phyloP scores from a whole-genome alignment of 2,797 vertebrate species.

The Dipus sagitta region DNA sequence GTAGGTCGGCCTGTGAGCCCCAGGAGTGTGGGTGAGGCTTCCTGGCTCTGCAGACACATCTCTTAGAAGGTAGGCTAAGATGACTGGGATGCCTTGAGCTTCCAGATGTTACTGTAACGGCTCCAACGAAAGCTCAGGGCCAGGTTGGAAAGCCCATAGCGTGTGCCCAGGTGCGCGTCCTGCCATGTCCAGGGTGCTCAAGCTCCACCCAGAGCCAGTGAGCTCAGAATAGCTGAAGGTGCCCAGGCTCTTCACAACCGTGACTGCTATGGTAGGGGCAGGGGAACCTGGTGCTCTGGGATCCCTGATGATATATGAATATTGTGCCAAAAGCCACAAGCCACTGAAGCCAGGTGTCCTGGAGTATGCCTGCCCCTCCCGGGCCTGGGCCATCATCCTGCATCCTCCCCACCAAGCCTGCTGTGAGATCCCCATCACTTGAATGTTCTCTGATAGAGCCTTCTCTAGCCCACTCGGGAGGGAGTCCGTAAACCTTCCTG shows the following conservation, averaged over 20 bases:
- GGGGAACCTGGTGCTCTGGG: neutral
- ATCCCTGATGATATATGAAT: neutral
- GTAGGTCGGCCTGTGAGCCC: neutral
- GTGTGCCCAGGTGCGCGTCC: neutral
- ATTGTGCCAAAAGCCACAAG: neutral
- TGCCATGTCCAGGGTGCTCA: too few species aligned
- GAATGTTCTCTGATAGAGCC: neutral
- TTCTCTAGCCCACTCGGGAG: neutral
- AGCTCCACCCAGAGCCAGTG: too few species aligned
- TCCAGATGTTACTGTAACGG: neutral
- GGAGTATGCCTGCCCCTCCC: fast-evolving
- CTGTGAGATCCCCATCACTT: neutral
- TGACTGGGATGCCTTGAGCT: neutral
- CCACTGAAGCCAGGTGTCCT: neutral
- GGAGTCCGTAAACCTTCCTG: neutral
- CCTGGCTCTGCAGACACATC: neutral
- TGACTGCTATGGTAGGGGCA: neutral
- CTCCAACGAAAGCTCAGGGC: neutral
- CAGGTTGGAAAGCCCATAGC: neutral
- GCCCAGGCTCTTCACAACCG: neutral
- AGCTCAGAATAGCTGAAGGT: too few species aligned
- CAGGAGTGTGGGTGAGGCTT: neutral
- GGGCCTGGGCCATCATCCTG: neutral
- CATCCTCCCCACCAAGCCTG: neutral
- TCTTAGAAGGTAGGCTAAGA: neutral